Percentiles rank a stretch among this genome's conserved stretches.
phyloP scores from a whole-genome alignment of 2,797 vertebrate genomes.

The Neosilurus hyrtlii region DNA sequence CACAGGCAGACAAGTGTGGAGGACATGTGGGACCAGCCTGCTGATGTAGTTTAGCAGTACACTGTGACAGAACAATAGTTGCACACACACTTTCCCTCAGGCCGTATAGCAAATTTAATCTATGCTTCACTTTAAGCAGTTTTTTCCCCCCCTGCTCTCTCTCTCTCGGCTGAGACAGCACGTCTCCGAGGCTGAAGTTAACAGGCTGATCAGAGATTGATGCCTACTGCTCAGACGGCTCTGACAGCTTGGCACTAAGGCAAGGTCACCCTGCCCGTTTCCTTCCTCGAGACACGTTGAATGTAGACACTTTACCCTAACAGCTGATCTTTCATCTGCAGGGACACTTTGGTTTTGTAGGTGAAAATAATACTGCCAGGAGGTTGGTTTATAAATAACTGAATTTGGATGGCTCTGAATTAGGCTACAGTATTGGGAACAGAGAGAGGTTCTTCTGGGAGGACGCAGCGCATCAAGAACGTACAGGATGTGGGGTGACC shows the following conservation, averaged over 20 bases:
- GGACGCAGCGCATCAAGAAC: constrained; percentile 17
- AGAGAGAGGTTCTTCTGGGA: constrained; percentile 10
- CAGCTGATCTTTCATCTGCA: constrained; percentile 53
- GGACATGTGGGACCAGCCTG: constrained; percentile 26
- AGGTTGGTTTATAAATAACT: constrained; percentile 58
- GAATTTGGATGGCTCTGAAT: constrained; percentile 11
- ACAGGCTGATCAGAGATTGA: constrained; percentile 56
- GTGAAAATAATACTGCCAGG: constrained; percentile 51
- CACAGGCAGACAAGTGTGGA: constrained; percentile 10
- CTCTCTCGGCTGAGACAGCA: constrained; percentile 22
- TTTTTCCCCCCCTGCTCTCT: not conserved
- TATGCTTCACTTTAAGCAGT: constrained; percentile 25
- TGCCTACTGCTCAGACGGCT: constrained; percentile 55
- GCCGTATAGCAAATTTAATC: constrained; percentile 51
- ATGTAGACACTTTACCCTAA: constrained; percentile 37
- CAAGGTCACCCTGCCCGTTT: constrained; percentile 61
- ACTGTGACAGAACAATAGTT: not conserved
- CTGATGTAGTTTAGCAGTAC: constrained; percentile 21
- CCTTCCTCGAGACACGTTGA: constrained; percentile 52
- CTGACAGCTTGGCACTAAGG: constrained; percentile 58
- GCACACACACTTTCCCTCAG: constrained; percentile 10
- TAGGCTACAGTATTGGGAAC: constrained; percentile 40
- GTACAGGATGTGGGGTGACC: constrained; percentile 25
- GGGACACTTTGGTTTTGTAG: constrained; percentile 46
- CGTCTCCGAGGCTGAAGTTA: constrained; percentile 41